These are phyloP conservation scores for Cydia pomonella DNA, from an alignment of 1,140 invertebrate genomes.

Conservation along the genomic window DNA sequence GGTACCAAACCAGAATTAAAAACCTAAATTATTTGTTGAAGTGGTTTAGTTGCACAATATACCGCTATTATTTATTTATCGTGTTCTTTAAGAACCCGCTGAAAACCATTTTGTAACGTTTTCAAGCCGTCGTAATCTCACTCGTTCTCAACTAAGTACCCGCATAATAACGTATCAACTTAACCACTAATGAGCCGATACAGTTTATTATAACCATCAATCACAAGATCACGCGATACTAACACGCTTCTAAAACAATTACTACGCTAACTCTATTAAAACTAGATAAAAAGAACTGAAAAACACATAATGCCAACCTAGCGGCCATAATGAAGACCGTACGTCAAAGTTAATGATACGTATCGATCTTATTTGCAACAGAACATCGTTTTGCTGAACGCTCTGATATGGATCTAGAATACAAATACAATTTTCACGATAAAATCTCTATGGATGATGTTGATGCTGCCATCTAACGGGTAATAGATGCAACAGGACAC, in stretches of 20 bases:
- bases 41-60: too few species aligned
- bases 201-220: neutral
- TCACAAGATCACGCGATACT: constrained; percentile 5
- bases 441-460: constrained; percentile 37
- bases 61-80: too few species aligned
- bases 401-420: constrained; percentile 45
- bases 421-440: constrained; percentile 43
- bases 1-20: too few species aligned
- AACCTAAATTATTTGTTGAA: too few species aligned
- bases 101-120: too few species aligned
- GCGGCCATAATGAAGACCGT: constrained; percentile 50
- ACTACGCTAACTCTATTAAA: constrained; percentile 25
- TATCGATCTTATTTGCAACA: constrained; percentile 42
- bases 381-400: constrained; percentile 44
- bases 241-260: constrained; percentile 16
- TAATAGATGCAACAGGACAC: neutral
- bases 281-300: constrained; percentile 40
- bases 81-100: too few species aligned
- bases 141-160: neutral
- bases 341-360: constrained; percentile 50
- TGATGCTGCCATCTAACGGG: constrained; percentile 38
- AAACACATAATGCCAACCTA: constrained; percentile 36
- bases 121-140: too few species aligned
- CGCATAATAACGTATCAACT: constrained; percentile 3
- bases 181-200: constrained; percentile 3